Percentiles rank a stretch among this genome's conserved stretches.
phyloP scores from a whole-genome alignment of 1,140 invertebrate species.

The Littorina saxatilis region DNA sequence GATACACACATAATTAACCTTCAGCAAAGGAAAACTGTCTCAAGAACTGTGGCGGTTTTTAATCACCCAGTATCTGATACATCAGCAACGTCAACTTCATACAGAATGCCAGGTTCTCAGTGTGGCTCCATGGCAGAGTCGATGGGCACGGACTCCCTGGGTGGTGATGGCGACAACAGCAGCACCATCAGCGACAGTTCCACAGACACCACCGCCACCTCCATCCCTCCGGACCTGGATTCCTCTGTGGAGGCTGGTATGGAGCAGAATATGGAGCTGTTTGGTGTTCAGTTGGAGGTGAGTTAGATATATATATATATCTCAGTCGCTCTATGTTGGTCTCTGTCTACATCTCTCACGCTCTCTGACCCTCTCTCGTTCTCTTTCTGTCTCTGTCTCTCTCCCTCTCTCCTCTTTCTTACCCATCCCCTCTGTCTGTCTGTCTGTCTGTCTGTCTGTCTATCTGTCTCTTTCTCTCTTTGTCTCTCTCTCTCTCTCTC shows the following conservation, averaged over 20 bases:
- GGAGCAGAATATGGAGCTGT: slow-evolving; percentile 29
- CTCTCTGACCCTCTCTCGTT: not conserved
- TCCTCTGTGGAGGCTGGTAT: not conserved
- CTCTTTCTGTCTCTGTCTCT: not conserved
- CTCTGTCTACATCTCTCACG: not conserved
- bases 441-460: not conserved
- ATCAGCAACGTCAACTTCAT: too few relatives aligned
- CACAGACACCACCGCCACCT: slow-evolving; percentile 28
- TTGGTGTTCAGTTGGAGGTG: slow-evolving; percentile 38
- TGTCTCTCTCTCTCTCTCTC: not conserved
- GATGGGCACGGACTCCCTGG: not conserved
- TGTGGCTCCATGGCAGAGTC: slow-evolving; percentile 18
- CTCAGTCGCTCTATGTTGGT: not conserved
- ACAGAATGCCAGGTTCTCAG: not conserved
- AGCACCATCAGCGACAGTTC: slow-evolving; percentile 35
- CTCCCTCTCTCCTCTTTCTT: not conserved
- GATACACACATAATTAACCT: too few relatives aligned
- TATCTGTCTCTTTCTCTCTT: not conserved
- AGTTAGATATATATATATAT: not conserved
- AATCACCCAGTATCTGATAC: too few relatives aligned
- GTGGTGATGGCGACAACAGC: slow-evolving; percentile 22
- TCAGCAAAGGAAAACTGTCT: too few relatives aligned
- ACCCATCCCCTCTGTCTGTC: too few relatives aligned
- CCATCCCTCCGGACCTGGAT: not conserved
- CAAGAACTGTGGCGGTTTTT: too few relatives aligned